Evolutionary conservation across 2,888 invertebrate species (phyloP), one percentile per base, ranked within the genome.

Genomic region (Papilio elwesi): DNA sequence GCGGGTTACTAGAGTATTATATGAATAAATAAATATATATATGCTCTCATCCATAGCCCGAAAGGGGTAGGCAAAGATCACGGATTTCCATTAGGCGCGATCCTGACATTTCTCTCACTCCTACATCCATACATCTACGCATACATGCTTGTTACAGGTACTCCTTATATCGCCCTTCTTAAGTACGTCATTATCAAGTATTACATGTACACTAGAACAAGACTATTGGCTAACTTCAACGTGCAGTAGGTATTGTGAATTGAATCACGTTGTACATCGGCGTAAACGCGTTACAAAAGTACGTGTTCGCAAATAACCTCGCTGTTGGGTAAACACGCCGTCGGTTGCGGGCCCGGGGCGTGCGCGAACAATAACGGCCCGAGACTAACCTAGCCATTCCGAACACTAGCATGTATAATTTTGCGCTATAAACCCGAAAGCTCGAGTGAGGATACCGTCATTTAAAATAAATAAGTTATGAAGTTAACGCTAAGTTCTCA

Each of bases 291-390:
- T n/a, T n/a, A 12, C 38, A 2, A 43, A 43, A 5, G 4, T 65
- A 43, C 59, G 36, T 59, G 63, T 52, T 62, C 1, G 63, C 26
- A 52, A 55, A 55, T 15, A 70, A 13, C 63, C 43, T 51, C 6
- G 59, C 13, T 52, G n/a, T 59, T 43, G 12, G 66, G 43, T 59
- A 49, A 49, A 55, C 49, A 48, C n/a, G 13, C 15, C 68, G 71
- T 12, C 49, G 13, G 57, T 49, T 36, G 38, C 13, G 43, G 49
- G 55, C 11, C 26, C 36, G 55, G 10, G 12, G 36, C 51, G 59
- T 59, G 70, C 43, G 47, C 49, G 57, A 57, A 71, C 59, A 67
- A 71, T 71, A 67, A 71, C 66, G 67, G 71, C 10, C n/a, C 51
- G 26, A 12, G 10, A n/a, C 47, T n/a, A 43, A 10, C 13, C 52